Conservation (phyloP, 2,797 vertebrate species). For the Alca torda region DNA sequence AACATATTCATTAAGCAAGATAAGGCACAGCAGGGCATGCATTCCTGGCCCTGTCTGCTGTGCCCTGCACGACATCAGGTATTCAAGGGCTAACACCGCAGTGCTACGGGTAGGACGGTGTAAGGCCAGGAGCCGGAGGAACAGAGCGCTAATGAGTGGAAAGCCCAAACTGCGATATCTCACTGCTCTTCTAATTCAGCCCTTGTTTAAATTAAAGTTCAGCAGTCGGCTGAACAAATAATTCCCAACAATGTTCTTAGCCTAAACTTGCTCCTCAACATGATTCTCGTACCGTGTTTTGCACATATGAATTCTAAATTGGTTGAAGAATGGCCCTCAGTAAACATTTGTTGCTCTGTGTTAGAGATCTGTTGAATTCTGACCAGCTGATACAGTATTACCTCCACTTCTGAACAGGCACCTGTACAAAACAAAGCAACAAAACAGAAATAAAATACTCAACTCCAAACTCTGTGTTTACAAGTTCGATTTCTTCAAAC, state of each 20-base stretch:
- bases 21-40: conserved; percentile 24
- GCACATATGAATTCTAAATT: not conserved
- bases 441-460: not conserved
- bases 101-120: not conserved
- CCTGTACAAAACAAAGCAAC: not conserved
- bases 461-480: not conserved
- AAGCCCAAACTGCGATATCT: not conserved
- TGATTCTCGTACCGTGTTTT: not conserved
- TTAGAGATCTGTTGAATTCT: not conserved
- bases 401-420: not conserved
- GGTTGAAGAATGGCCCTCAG: not conserved
- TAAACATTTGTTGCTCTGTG: not conserved
- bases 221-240: not conserved
- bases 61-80: not conserved
- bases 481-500: not conserved
- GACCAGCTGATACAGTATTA: not conserved
- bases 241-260: not conserved
- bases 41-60: not conserved
- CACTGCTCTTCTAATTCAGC: not conserved
- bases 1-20: conserved; percentile 47
- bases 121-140: not conserved
- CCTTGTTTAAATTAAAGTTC: not conserved
- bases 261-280: not conserved
- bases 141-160: not conserved
- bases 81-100: not conserved